A percentile compares a stretch with the other conserved stretches of the same genome.
These are phyloP conservation scores for Aporrectodea caliginosa DNA, from an alignment of 1,140 invertebrate genomes.

Conservation along the genomic window DNA sequence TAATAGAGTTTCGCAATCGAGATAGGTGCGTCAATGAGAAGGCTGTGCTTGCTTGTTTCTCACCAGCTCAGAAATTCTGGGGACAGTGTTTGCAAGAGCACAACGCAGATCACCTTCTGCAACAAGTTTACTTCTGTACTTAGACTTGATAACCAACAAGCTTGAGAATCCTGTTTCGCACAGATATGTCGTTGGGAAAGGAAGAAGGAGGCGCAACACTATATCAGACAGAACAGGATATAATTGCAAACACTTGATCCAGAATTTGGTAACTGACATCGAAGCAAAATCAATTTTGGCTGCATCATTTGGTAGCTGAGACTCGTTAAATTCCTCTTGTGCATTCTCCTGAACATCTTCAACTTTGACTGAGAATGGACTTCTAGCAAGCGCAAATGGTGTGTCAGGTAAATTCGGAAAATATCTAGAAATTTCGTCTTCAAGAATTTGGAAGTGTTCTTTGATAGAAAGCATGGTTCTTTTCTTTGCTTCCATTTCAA, in stretches of 20 bases:
- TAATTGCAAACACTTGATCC: constrained; percentile 32
- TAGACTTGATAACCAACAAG: constrained; percentile 34
- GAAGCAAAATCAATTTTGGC: constrained; percentile 26
- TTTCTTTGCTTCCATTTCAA: background rate
- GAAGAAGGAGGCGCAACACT: constrained; percentile 31
- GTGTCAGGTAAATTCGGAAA: constrained; percentile 27
- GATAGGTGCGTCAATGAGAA: constrained; percentile 10
- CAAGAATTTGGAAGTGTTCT: constrained; percentile 29
- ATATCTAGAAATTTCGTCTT: constrained; percentile 28
- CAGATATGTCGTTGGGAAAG: constrained; percentile 33
- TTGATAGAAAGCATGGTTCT: constrained; percentile 26
- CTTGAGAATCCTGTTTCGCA: constrained; percentile 32
- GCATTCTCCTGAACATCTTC: constrained; percentile 32
- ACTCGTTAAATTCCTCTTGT: constrained; percentile 33
- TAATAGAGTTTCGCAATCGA: background rate
- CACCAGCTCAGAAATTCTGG: constrained; percentile 30
- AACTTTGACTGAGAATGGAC: constrained; percentile 31
- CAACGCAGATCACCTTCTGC: constrained; percentile 26
- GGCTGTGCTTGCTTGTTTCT: constrained; percentile 23
- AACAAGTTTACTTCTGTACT: constrained; percentile 33
- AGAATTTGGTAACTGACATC: constrained; percentile 24
- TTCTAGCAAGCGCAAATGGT: constrained; percentile 34
- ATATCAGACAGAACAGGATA: constrained; percentile 33
- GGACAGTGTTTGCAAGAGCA: constrained; percentile 31
- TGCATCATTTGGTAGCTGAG: constrained; percentile 32